Evolutionary conservation across 2,797 vertebrate species (phyloP).

Genomic region (Bradypodion ventrale): DNA sequence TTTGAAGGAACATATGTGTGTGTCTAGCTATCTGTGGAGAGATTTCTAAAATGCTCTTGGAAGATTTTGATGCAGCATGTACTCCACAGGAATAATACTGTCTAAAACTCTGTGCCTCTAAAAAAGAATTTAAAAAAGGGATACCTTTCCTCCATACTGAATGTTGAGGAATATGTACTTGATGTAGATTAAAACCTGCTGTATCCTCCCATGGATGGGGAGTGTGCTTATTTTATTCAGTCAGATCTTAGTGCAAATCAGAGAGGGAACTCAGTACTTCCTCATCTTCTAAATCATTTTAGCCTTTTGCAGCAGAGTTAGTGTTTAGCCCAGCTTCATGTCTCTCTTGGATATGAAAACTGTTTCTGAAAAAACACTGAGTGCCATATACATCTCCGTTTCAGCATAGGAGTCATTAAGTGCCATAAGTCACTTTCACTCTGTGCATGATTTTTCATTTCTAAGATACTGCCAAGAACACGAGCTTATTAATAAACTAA

Average conservation of each 20-base stretch:
- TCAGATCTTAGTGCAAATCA: background rate
- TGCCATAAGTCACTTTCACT: background rate
- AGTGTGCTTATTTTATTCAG: background rate
- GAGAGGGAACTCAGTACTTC: background rate
- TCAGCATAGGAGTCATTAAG: background rate
- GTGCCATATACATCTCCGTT: background rate
- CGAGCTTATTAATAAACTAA: constrained; percentile 32
- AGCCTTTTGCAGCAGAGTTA: constrained; percentile 24
- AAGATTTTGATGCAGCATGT: background rate
- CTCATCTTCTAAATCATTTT: constrained; percentile 30
- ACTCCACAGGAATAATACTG: background rate
- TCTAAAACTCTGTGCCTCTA: background rate
- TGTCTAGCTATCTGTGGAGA: background rate
- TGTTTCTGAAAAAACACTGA: constrained; percentile 31
- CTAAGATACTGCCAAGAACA: constrained; percentile 28
- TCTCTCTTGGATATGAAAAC: background rate
- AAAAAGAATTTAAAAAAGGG: background rate
- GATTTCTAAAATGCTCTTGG: background rate
- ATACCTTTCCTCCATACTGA: background rate
- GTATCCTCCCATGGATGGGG: background rate
- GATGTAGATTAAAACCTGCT: background rate
- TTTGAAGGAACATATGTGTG: background rate
- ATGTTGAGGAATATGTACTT: background rate
- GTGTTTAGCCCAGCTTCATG: constrained; percentile 36
- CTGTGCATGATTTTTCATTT: constrained; percentile 40